Conservation (phyloP, 2,888 invertebrate species). For the Morpho helenor region DNA sequence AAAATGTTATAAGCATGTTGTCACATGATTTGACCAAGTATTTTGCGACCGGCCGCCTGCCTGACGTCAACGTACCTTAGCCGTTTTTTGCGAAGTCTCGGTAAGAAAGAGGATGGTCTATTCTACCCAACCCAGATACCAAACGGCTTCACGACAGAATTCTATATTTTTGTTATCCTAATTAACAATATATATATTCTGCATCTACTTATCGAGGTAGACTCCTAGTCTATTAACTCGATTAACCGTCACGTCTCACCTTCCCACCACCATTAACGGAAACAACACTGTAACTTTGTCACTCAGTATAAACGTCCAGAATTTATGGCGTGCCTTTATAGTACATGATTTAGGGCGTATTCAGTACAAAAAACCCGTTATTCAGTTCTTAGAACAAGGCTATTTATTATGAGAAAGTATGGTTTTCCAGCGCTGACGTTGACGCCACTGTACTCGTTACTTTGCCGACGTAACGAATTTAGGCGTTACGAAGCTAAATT, state of each 20-base stretch:
- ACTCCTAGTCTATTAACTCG: constrained; percentile 11
- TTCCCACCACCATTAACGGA: constrained; percentile 18
- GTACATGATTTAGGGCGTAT: constrained; percentile 21
- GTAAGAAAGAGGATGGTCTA: too few relatives aligned
- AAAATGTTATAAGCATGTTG: too few relatives aligned
- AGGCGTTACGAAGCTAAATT: too few relatives aligned
- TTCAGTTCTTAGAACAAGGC: constrained; percentile 10
- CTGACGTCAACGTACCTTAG: too few relatives aligned
- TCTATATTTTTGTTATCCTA: too few relatives aligned
- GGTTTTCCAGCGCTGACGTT: background rate
- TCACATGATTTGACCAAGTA: too few relatives aligned
- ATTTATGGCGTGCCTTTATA: constrained; percentile 23
- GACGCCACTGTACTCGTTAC: background rate
- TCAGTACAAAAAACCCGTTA: constrained; percentile 14
- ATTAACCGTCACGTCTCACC: constrained; percentile 18
- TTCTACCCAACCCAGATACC: too few relatives aligned
- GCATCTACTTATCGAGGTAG: background rate
- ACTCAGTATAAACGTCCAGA: constrained; percentile 18
- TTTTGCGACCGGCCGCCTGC: too few relatives aligned
- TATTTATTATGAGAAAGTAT: constrained; percentile 8
- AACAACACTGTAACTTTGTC: constrained; percentile 16
- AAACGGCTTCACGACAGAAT: too few relatives aligned
- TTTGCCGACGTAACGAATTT: too few relatives aligned
- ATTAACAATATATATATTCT: background rate
- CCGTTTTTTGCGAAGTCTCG: too few relatives aligned